Conservation (phyloP, 2,888 invertebrate species). For the Pyrgus malvae region DNA sequence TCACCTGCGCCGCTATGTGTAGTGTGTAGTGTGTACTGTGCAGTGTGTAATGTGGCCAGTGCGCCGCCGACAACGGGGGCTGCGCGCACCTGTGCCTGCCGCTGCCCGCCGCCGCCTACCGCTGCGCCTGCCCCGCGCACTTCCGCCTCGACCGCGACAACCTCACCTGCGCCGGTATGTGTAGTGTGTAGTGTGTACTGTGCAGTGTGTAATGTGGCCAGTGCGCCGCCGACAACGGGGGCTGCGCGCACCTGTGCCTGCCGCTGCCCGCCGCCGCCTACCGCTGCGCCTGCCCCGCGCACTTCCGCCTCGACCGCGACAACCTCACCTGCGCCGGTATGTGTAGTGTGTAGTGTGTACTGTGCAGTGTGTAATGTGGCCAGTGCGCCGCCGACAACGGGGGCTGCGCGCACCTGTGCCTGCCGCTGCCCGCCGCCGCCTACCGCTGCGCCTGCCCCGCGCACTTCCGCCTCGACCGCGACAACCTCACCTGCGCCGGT, state of each 20-base stretch:
- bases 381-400: constrained; percentile 90
- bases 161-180: constrained; percentile 84
- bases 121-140: constrained; percentile 94
- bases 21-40: too few relatives aligned
- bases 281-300: constrained; percentile 92
- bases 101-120: constrained; percentile 75
- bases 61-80: constrained; percentile 89
- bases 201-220: too few relatives aligned
- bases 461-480: constrained; percentile 86
- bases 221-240: constrained; percentile 90
- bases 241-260: constrained; percentile 92
- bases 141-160: constrained; percentile 86
- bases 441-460: constrained; percentile 91
- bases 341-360: not conserved
- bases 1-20: constrained; percentile 83
- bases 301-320: constrained; percentile 86
- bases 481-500: constrained; percentile 88
- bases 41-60: too few relatives aligned
- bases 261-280: constrained; percentile 81
- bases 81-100: constrained; percentile 93
- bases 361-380: too few relatives aligned
- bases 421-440: constrained; percentile 83
- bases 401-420: constrained; percentile 91
- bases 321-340: constrained; percentile 86
- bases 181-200: too few relatives aligned